Evolutionary conservation across 1,140 invertebrate genomes (phyloP), one percentile per base, ranked within the genome.

Genomic region (Vollenhovia emeryi): DNA sequence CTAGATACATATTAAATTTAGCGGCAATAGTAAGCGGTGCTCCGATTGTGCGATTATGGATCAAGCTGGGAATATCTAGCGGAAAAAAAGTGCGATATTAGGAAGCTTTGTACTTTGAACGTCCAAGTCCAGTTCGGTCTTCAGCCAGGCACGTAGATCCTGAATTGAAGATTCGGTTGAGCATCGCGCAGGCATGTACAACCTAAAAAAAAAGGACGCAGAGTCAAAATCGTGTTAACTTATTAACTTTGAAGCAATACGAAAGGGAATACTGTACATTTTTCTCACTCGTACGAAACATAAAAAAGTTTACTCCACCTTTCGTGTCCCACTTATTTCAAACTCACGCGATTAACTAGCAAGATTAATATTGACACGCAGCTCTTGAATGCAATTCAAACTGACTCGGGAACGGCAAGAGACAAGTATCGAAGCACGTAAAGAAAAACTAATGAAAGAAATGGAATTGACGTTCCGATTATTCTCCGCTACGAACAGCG

Each of bases 121-220:
- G 62, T 30, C 66, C 18, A 84, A 50, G 21, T 90, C 78, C 15
- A 76, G 68, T 76, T 88, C 85, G 48, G 33, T 84, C 52, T 73
- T 91, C 50, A 91, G 62, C 91, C 91, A 91, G 27, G 73, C 66
- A 11, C 84, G 71, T 33, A 91, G 76, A 86, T 91, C 84, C 9
- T 89, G 55, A 11, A 89, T 40, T 33, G 27, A 52, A n/a, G 85
- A 60, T 48, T 89, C 86, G 5, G 64, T 24, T 52, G 60, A 45
- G 57, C 73, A 79, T 59, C 64, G 60, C 15, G 36, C n/a, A 30
- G 88, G 85, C 40, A 82, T 45, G 9, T 86, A 87, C 27, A 92
- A 85, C 91, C 91, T 92, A 27, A 57, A 27, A 80, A 69, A 69
- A 5, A 40, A 55, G 6, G 80, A 60, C 18, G n/a, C 45, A 3